Evolutionary conservation across 2,797 vertebrate species (phyloP).

Genomic region (Microctenopoma lineatum): DNA sequence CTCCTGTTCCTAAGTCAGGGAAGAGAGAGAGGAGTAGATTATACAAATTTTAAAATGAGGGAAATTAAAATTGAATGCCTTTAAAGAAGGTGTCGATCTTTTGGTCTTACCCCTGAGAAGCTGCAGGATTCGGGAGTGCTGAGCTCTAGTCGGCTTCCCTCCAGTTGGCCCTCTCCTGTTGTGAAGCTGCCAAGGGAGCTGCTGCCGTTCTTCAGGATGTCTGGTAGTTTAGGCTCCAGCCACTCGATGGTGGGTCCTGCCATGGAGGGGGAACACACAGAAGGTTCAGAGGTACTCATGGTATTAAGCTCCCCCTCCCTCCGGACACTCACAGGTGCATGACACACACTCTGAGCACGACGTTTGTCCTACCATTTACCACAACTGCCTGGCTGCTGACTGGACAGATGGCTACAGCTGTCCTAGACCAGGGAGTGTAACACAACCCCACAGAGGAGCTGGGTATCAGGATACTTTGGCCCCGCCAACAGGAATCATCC

Average conservation of each 20-base stretch:
- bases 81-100: neutral
- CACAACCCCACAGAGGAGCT: slow-evolving; percentile 19
- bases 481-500: slow-evolving; percentile 58
- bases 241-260: slow-evolving; percentile 95
- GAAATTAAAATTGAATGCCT: neutral
- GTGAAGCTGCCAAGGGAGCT: slow-evolving; percentile 84
- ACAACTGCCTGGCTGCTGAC: slow-evolving; percentile 34
- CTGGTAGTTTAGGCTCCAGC: slow-evolving; percentile 94
- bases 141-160: slow-evolving; percentile 83
- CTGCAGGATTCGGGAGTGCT: slow-evolving; percentile 85
- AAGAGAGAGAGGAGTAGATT: slow-evolving; percentile 3
- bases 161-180: slow-evolving; percentile 82
- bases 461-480: slow-evolving; percentile 58
- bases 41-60: neutral
- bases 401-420: slow-evolving; percentile 43
- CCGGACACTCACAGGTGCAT: slow-evolving; percentile 32
- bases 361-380: slow-evolving; percentile 21
- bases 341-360: slow-evolving; percentile 11
- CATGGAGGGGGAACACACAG: slow-evolving; percentile 73
- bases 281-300: slow-evolving; percentile 80
- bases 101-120: slow-evolving; percentile 88
- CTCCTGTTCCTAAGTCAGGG: slow-evolving; percentile 87
- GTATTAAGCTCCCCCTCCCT: slow-evolving; percentile 39
- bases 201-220: slow-evolving; percentile 94
- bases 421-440: slow-evolving; percentile 55